These are phyloP conservation scores for Acanthochromis polyacanthus DNA, from an alignment of 2,113 vertebrate genomes.

Conservation along the genomic window DNA sequence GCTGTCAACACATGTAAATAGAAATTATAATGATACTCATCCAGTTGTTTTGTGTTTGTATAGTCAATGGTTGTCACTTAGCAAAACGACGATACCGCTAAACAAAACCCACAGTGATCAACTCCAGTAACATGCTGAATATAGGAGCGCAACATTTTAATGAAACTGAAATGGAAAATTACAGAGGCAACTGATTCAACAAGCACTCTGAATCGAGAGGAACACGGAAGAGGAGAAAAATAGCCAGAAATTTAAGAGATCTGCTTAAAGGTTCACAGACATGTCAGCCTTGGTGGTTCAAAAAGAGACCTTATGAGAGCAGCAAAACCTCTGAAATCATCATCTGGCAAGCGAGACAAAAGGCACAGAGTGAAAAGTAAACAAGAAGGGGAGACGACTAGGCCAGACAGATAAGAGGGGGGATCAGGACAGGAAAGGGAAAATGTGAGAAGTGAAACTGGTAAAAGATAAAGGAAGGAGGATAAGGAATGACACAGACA, in stretches of 20 bases:
- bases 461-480: conserved; percentile 22
- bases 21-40: no score
- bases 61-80: no score
- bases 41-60: no score
- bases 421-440: background rate
- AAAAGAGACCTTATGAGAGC: background rate
- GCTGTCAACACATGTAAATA: no score
- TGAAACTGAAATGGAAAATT: no score
- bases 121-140: no score
- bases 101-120: no score
- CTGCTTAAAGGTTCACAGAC: background rate
- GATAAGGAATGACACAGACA: conserved; percentile 13
- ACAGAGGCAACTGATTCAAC: no score
- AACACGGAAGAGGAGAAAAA: background rate
- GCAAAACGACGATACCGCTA: no score
- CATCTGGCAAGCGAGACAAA: conserved; percentile 6
- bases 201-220: no score
- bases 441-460: conserved; percentile 30
- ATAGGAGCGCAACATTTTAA: no score
- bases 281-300: background rate
- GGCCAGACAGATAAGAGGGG: conserved; percentile 27
- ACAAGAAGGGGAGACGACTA: conserved; percentile 32
- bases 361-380: conserved; percentile 22
- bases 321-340: background rate
- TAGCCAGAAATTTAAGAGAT: background rate